Conservation (phyloP, 2,888 invertebrate genomes). For the Spilarctia lutea region DNA sequence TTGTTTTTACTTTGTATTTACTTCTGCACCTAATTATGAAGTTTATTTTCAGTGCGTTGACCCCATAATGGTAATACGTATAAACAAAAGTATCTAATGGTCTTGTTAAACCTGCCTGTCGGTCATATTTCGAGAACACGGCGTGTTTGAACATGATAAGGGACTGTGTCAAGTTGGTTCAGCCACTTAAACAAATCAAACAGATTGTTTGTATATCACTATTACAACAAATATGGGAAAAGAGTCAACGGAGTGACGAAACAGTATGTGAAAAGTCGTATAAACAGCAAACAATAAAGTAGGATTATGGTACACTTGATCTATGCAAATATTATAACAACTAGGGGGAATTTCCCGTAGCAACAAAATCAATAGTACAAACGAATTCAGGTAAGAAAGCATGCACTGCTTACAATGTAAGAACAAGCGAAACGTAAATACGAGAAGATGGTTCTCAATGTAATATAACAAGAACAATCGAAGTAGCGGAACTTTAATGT, state of each 20-base stretch:
- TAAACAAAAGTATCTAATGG: constrained; percentile 15
- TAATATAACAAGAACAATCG: constrained; percentile 43
- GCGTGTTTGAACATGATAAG: constrained; percentile 54
- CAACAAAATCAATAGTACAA: background rate
- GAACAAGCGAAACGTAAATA: constrained; percentile 21
- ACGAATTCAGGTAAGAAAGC: background rate
- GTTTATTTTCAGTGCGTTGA: background rate
- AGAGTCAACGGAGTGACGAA: constrained; percentile 33
- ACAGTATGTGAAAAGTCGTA: constrained; percentile 40
- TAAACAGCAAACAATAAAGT: constrained; percentile 35
- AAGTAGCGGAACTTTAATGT: constrained; percentile 34
- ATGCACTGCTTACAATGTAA: background rate
- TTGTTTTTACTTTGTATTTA: background rate
- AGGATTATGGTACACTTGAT: constrained; percentile 31
- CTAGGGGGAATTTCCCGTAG: constrained; percentile 11
- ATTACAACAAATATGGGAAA: constrained; percentile 48
- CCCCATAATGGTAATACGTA: background rate
- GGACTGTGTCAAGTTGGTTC: constrained; percentile 21
- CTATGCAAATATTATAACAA: constrained; percentile 16
- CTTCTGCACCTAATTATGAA: background rate
- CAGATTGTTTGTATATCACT: constrained; percentile 37
- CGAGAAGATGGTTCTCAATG: constrained; percentile 28
- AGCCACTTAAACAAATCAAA: constrained; percentile 41
- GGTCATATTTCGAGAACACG: constrained; percentile 41
- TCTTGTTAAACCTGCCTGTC: constrained; percentile 26